These are phyloP conservation scores for Dynastes hyllus DNA, from an alignment of 2,888 invertebrate species.

Conservation along the genomic window DNA sequence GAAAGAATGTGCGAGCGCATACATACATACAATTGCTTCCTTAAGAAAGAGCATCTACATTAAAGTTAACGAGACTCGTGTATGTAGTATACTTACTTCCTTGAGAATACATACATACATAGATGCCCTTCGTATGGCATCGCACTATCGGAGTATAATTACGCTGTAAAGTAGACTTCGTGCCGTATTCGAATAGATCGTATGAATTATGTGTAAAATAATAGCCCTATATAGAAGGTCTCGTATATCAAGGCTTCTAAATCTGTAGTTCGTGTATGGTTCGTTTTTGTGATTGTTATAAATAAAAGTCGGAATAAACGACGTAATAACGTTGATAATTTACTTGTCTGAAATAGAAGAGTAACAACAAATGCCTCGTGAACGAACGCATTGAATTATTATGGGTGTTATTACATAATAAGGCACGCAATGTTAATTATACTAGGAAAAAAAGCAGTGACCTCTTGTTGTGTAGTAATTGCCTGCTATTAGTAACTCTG, in stretches of 20 bases:
- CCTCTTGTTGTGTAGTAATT: too few species aligned
- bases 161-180: conserved; percentile 27
- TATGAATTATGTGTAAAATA: conserved; percentile 37
- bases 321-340: conserved; percentile 21
- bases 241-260: conserved; percentile 6
- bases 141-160: conserved; percentile 25
- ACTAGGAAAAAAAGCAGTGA: background rate
- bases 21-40: conserved; percentile 31
- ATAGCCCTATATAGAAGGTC: conserved; percentile 7
- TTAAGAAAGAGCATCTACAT: conserved; percentile 25
- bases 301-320: conserved; percentile 24
- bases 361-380: background rate
- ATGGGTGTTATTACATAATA: background rate
- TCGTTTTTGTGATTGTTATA: conserved; percentile 25
- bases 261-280: conserved; percentile 12
- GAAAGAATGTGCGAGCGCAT: conserved; percentile 5
- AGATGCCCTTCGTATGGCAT: background rate
- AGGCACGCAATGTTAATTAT: conserved; percentile 9
- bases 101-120: conserved; percentile 26
- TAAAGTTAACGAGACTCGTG: conserved; percentile 26
- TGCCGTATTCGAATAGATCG: conserved; percentile 20
- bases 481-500: background rate
- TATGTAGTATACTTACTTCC: conserved; percentile 9
- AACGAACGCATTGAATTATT: background rate
- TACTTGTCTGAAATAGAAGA: conserved; percentile 8